Percentiles rank a stretch among this genome's conserved stretches.
Conservation (phyloP, 2,113 vertebrate genomes). For the Myrmecophaga tridactyla region DNA sequence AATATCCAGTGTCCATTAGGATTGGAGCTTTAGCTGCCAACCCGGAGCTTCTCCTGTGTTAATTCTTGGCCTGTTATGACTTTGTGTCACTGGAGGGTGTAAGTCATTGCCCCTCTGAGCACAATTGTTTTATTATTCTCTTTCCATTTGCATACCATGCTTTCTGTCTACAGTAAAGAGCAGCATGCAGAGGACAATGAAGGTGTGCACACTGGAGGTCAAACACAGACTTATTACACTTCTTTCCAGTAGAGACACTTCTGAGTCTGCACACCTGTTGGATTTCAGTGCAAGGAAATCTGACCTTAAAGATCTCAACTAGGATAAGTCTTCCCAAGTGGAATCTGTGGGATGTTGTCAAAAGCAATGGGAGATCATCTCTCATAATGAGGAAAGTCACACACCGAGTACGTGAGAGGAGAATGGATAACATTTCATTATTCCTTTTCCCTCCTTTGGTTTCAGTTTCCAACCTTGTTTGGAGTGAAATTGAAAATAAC, state of each 20-base stretch:
- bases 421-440: background rate
- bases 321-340: background rate
- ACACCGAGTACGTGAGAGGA: background rate
- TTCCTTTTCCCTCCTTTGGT: background rate
- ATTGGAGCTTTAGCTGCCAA: background rate
- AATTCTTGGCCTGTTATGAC: too few relatives aligned
- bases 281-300: background rate
- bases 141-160: background rate
- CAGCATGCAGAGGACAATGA: background rate
- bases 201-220: background rate
- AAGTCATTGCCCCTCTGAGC: background rate
- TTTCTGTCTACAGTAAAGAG: background rate
- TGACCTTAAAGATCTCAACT: background rate
- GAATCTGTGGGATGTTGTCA: background rate
- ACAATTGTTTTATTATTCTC: background rate
- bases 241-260: background rate
- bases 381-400: background rate
- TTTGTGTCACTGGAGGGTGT: background rate
- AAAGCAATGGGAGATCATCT: background rate
- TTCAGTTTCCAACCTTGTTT: background rate
- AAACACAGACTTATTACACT: background rate
- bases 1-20: background rate
- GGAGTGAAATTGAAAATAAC: slow-evolving; percentile 1
- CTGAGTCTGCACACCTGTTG: background rate
- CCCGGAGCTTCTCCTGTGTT: background rate